phyloP scores from a whole-genome alignment of 2,113 vertebrate genomes.

The Peromyscus leucopus region DNA sequence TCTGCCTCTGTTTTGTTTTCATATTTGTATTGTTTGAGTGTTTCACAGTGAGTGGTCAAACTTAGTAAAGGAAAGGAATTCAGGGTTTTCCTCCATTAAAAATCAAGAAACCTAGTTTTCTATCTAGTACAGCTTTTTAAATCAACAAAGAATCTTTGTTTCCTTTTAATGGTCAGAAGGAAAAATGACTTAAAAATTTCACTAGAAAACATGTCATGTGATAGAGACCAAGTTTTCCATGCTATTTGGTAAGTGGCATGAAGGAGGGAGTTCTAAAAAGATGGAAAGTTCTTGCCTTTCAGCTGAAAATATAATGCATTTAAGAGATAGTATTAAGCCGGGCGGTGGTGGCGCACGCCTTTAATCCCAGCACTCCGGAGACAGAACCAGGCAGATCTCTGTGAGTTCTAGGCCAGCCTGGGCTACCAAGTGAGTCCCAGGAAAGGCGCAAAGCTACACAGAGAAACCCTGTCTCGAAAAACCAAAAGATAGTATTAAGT shows the following conservation, averaged over 20 bases:
- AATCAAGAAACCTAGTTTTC: constrained; percentile 76
- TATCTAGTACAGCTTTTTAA: constrained; percentile 73
- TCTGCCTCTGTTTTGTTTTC: constrained; percentile 61
- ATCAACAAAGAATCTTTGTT: constrained; percentile 76
- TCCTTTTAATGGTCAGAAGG: constrained; percentile 84
- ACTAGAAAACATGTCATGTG: constrained; percentile 82
- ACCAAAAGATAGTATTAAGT: constrained; percentile 57
- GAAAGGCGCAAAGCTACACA: too few relatives aligned
- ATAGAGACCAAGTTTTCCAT: constrained; percentile 77
- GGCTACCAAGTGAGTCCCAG: too few relatives aligned
- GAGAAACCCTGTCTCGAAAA: too few relatives aligned
- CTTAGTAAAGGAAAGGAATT: constrained; percentile 78
- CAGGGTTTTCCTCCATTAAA: constrained; percentile 76
- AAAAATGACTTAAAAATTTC: constrained; percentile 84
- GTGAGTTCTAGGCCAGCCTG: too few relatives aligned
- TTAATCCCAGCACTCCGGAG: too few relatives aligned
- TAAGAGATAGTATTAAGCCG: constrained; percentile 59
- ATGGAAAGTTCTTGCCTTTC: constrained; percentile 67
- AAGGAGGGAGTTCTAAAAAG: constrained; percentile 58
- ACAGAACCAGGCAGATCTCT: too few relatives aligned
- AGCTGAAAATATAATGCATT: constrained; percentile 67
- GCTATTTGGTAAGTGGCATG: constrained; percentile 69
- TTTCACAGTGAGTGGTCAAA: constrained; percentile 66
- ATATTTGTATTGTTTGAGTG: constrained; percentile 37
- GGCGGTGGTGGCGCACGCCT: too few relatives aligned